These are phyloP conservation scores for Psilopogon haemacephalus DNA, from an alignment of 2,113 vertebrate species.

Conservation along the genomic window DNA sequence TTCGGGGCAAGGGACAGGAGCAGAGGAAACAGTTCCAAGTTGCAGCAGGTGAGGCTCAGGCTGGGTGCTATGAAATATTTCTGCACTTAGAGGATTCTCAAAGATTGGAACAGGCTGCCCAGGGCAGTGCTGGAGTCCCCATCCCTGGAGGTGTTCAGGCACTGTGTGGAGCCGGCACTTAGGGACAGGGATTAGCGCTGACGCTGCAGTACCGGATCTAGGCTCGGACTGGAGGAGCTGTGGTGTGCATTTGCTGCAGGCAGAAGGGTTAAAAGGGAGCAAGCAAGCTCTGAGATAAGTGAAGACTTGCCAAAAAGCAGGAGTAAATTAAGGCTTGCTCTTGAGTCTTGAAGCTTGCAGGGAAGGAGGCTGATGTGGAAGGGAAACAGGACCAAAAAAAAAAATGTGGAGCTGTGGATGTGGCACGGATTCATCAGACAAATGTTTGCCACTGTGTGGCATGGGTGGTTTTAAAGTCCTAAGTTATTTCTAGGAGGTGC, in stretches of 20 bases:
- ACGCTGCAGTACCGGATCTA: too few species aligned
- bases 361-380: background rate
- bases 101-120: too few species aligned
- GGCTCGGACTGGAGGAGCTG: background rate
- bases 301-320: background rate
- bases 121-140: too few species aligned
- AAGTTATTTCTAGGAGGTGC: conserved; percentile 23
- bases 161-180: too few species aligned
- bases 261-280: background rate
- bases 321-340: background rate
- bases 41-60: too few species aligned
- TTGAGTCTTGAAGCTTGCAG: background rate
- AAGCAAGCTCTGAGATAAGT: background rate
- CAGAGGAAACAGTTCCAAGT: too few species aligned
- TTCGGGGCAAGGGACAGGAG: too few species aligned
- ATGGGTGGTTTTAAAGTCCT: background rate
- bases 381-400: background rate
- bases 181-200: too few species aligned
- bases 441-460: conserved; percentile 51
- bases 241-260: background rate
- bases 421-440: background rate
- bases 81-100: too few species aligned
- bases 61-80: too few species aligned
- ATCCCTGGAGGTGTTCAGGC: too few species aligned
- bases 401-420: background rate